Conservation (phyloP, 2,113 vertebrate species). For the Guaruba guarouba region DNA sequence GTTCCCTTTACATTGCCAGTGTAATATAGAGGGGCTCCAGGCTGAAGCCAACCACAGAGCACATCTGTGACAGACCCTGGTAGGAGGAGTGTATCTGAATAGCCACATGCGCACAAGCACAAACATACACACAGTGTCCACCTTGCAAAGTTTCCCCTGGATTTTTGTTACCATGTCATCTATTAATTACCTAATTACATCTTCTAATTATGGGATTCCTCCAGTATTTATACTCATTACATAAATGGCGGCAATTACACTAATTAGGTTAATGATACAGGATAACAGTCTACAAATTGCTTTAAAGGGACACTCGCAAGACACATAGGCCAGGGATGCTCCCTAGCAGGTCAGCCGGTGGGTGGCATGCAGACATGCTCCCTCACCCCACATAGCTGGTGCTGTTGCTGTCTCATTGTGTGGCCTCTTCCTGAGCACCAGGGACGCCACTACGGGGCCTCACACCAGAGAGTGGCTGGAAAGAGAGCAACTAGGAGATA, state of each 20-base stretch:
- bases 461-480: neutral
- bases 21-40: neutral
- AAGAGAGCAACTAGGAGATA: neutral
- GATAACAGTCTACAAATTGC: constrained; percentile 79
- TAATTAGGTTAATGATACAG: constrained; percentile 82
- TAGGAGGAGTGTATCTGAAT: neutral
- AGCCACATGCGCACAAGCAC: neutral
- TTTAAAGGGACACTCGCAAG: constrained; percentile 73
- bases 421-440: neutral
- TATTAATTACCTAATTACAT: constrained; percentile 83
- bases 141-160: constrained; percentile 71
- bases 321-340: constrained; percentile 54
- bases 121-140: constrained; percentile 41
- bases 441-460: neutral
- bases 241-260: constrained; percentile 78
- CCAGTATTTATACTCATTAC: constrained; percentile 80
- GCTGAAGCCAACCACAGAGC: neutral
- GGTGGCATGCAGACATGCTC: neutral
- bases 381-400: neutral
- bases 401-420: neutral
- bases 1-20: neutral
- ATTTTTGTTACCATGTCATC: constrained; percentile 78
- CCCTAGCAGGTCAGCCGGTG: constrained; percentile 41
- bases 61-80: neutral
- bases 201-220: constrained; percentile 79